Evolutionary conservation across 2,888 invertebrate species (phyloP).

Genomic region (Drosophila anomelani): DNA sequence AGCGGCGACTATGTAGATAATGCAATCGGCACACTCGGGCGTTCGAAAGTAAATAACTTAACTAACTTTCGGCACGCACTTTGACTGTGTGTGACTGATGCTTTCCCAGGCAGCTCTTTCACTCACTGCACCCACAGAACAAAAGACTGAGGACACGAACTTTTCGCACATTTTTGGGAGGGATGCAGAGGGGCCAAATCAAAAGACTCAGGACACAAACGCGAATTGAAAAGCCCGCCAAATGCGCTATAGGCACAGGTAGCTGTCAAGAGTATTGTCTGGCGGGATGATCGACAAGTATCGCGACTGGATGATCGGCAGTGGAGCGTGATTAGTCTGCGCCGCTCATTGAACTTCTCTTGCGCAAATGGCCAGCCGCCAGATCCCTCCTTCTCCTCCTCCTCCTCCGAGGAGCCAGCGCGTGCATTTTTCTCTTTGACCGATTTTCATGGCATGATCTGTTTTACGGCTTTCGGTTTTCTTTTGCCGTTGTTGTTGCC

Average conservation of each 20-base stretch:
- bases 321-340: slow-evolving; percentile 65
- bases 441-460: slow-evolving; percentile 79
- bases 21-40: slow-evolving; percentile 49
- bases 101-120: slow-evolving; percentile 1
- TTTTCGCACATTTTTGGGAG: slow-evolving; percentile 3
- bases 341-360: slow-evolving; percentile 78
- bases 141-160: slow-evolving; percentile 68
- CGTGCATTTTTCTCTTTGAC: slow-evolving; percentile 76
- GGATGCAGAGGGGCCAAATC: background rate
- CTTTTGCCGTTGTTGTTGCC: slow-evolving; percentile 48
- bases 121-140: slow-evolving; percentile 12
- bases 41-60: slow-evolving; percentile 43
- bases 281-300: background rate
- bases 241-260: background rate
- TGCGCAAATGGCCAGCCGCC: slow-evolving; percentile 65
- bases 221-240: slow-evolving; percentile 45
- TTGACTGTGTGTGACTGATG: background rate
- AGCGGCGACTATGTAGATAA: slow-evolving; percentile 28
- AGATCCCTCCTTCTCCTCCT: slow-evolving; percentile 3
- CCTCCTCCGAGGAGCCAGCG: slow-evolving; percentile 36
- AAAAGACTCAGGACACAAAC: slow-evolving; percentile 14
- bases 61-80: slow-evolving; percentile 35
- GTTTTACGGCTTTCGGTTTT: slow-evolving; percentile 79
- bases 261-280: slow-evolving; percentile 2
- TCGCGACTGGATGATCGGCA: slow-evolving; percentile 36